Evolutionary conservation across 2,797 vertebrate species (phyloP).

Genomic region (Agapornis canus): DNA sequence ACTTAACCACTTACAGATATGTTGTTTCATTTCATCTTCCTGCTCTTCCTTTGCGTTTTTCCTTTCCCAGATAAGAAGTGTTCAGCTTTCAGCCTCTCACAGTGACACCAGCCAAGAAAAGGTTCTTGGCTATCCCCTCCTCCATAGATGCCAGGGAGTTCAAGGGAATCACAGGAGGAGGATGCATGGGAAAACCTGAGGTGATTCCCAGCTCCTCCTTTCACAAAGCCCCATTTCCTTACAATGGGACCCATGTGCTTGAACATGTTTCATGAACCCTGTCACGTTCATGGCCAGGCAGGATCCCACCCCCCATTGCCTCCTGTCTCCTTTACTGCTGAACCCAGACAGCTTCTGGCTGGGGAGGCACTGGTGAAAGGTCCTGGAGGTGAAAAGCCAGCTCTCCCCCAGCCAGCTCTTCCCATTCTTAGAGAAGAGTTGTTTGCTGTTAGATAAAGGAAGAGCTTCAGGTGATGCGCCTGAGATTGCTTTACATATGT

Average conservation of each 20-base stretch:
- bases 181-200: background rate
- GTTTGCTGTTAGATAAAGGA: fast-evolving
- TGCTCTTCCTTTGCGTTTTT: background rate
- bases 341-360: background rate
- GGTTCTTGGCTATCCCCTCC: background rate
- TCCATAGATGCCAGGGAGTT: background rate
- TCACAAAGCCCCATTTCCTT: background rate
- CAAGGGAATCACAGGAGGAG: background rate
- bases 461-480: background rate
- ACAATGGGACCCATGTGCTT: fast-evolving
- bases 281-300: fast-evolving
- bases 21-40: background rate
- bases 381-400: background rate
- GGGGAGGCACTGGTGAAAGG: too few relatives aligned
- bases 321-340: background rate
- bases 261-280: fast-evolving
- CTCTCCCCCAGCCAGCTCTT: background rate
- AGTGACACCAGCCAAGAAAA: background rate
- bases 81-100: background rate
- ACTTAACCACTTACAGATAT: fast-evolving
- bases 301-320: background rate
- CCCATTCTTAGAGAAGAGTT: background rate
- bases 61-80: background rate
- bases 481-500: background rate
- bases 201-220: background rate